Evolutionary conservation across 2,797 vertebrate genomes (phyloP), one percentile per base, ranked within the genome.

Genomic region (Tiaroga cobitis): DNA sequence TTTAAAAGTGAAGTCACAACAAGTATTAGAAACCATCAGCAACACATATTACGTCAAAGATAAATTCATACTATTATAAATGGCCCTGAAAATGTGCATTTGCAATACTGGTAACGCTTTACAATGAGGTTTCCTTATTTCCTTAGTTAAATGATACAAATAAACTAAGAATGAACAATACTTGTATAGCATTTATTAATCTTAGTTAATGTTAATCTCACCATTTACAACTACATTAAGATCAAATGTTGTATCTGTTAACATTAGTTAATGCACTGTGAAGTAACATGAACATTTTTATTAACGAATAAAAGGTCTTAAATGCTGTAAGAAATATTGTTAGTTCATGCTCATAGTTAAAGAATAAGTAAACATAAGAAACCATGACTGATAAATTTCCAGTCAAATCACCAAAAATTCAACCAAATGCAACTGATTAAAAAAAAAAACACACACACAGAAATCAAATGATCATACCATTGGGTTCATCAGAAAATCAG

Each of bases 401-500:
- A 37, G 51, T n/a, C 21, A 59, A 26, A 32, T 16, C 13, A 32
- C 15, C 11, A 56, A 2, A 61, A 61, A 2, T 26, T 2, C 54
- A 61, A 39, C 51, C 49, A 32, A 29, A 24, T 16, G 7, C 24
- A 80, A 7, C 8, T 46, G 39, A 11, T 46, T 29, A 43, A 11
- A 2, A 43, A 13, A 34, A 3, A 34, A 3, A 34, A 41, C 10
- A 43, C 10, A 41, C 19, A 26, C 2, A n/a, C 1, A 29, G 15
- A 72, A 3, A 9, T 18, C 11, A 49, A 3, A 73, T 59, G 8
- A 80, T 39, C 93, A 10, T 95, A 99, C 98, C 98, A 99, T 99
- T 74, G 98, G 98, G 88, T 99, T 99, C 98, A 99, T 99, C 41
- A 99, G 96, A 91, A 99, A 99, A 92, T 99, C 98, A 39, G 97